A percentile compares a stretch with the other conserved stretches of the same genome.
Evolutionary conservation across 2,797 vertebrate species (phyloP).

Genomic region (Anisognathus igniventris): DNA sequence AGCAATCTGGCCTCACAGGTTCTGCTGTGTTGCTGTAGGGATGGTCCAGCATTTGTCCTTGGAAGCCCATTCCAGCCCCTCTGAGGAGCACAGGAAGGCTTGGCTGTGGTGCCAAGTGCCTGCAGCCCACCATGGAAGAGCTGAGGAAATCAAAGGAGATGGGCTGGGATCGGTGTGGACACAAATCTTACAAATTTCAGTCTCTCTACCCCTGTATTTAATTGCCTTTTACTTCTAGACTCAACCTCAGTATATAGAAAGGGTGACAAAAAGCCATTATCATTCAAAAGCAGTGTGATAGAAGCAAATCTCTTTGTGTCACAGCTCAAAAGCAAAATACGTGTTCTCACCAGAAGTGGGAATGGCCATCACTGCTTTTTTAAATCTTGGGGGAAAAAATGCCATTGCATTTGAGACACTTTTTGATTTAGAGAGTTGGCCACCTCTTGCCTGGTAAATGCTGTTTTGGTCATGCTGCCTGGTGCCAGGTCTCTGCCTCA

Average conservation of each 20-base stretch:
- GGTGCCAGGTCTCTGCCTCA: not conserved
- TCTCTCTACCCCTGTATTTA: not conserved
- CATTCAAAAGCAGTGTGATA: not conserved
- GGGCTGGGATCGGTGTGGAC: not conserved
- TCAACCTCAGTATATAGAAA: not conserved
- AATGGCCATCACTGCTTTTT: not conserved
- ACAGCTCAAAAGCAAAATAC: not conserved
- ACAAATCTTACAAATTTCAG: not conserved
- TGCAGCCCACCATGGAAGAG: not conserved
- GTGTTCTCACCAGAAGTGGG: not conserved
- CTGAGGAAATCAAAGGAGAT: not conserved
- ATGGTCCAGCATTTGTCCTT: not conserved
- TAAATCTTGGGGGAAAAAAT: accelerated
- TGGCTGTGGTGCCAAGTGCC: not conserved
- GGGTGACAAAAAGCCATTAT: not conserved
- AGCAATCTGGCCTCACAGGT: not conserved
- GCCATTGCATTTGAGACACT: not conserved
- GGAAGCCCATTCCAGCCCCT: not conserved
- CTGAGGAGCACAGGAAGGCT: not conserved
- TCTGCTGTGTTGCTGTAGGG: not conserved
- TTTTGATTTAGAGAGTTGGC: not conserved
- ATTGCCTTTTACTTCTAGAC: not conserved
- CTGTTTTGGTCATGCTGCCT: not conserved
- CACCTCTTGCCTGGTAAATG: not conserved
- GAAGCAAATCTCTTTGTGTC: not conserved